Conservation (phyloP, 2,797 vertebrate genomes). For the Leptatherina wallacei region DNA sequence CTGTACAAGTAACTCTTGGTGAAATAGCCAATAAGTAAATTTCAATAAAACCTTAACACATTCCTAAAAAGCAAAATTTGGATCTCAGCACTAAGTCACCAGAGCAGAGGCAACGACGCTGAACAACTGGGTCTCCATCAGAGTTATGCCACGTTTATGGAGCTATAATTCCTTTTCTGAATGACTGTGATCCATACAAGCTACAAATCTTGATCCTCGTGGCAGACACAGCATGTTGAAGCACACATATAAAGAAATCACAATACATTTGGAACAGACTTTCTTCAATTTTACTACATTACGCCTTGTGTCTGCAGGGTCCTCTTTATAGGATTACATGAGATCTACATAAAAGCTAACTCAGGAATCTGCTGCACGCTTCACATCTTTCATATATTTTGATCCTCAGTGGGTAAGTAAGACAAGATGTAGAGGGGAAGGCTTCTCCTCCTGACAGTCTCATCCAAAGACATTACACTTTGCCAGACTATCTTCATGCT, state of each 20-base stretch:
- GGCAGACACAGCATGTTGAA: slow-evolving; percentile 27
- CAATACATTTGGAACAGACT: neutral
- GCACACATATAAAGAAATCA: slow-evolving; percentile 44
- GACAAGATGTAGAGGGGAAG: slow-evolving; percentile 46
- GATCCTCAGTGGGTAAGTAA: slow-evolving; percentile 44
- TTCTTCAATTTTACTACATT: neutral
- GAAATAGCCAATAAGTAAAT: neutral
- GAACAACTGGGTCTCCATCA: slow-evolving; percentile 9
- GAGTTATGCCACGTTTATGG: slow-evolving; percentile 24
- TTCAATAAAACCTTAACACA: neutral
- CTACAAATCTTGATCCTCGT: neutral
- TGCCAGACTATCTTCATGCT: slow-evolving; percentile 47
- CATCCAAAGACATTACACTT: slow-evolving; percentile 43
- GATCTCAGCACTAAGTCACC: neutral
- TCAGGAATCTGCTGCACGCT: slow-evolving; percentile 23
- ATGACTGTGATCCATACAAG: slow-evolving; percentile 30
- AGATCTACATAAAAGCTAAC: slow-evolving; percentile 41
- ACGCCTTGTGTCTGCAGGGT: slow-evolving; percentile 1
- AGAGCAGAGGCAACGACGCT: slow-evolving; percentile 4
- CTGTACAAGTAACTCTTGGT: neutral
- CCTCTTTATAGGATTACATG: slow-evolving; percentile 35
- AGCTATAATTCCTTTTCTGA: slow-evolving; percentile 23
- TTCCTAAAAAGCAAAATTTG: neutral
- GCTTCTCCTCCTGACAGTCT: slow-evolving; percentile 57
- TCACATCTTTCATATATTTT: slow-evolving; percentile 49